Conservation (phyloP, 1,140 invertebrate species). For the Probaryconus sp. region DNA sequence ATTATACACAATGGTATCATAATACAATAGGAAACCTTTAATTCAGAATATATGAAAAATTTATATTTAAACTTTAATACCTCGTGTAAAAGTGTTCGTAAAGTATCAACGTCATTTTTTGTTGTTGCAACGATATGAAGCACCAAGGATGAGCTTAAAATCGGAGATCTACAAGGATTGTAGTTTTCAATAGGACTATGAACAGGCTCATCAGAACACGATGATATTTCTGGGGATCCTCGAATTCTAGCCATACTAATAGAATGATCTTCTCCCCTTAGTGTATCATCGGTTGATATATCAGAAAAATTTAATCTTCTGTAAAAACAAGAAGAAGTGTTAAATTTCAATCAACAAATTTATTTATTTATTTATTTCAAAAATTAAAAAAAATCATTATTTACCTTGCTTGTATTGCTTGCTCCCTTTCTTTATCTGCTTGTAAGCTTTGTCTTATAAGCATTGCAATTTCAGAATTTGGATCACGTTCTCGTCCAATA, state of each 20-base stretch:
- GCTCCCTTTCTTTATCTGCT: constrained; percentile 92
- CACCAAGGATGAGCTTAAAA: constrained; percentile 72
- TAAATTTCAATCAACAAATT: too few relatives aligned
- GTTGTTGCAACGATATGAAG: constrained; percentile 61
- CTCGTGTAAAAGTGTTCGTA: constrained; percentile 74
- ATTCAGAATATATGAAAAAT: too few relatives aligned
- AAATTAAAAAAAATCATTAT: constrained; percentile 5
- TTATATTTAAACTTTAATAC: too few relatives aligned
- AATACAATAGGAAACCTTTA: too few relatives aligned
- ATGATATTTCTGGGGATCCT: constrained; percentile 75
- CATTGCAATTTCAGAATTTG: constrained; percentile 95
- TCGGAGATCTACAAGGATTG: constrained; percentile 71
- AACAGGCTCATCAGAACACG: constrained; percentile 74
- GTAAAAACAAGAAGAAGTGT: constrained; percentile 23
- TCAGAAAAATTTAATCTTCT: constrained; percentile 74
- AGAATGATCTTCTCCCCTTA: constrained; percentile 65
- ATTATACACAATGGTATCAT: too few relatives aligned
- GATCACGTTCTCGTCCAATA: constrained; percentile 96
- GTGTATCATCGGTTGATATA: constrained; percentile 69
- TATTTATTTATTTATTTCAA: constrained; percentile 4
- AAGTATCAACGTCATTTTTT: constrained; percentile 73
- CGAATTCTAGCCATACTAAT: constrained; percentile 67
- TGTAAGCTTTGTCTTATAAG: constrained; percentile 94
- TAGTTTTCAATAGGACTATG: constrained; percentile 75
- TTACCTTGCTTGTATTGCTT: constrained; percentile 85